phyloP scores from a whole-genome alignment of 92 coral and sea anemone genomes.

The Heliopora coerulea region DNA sequence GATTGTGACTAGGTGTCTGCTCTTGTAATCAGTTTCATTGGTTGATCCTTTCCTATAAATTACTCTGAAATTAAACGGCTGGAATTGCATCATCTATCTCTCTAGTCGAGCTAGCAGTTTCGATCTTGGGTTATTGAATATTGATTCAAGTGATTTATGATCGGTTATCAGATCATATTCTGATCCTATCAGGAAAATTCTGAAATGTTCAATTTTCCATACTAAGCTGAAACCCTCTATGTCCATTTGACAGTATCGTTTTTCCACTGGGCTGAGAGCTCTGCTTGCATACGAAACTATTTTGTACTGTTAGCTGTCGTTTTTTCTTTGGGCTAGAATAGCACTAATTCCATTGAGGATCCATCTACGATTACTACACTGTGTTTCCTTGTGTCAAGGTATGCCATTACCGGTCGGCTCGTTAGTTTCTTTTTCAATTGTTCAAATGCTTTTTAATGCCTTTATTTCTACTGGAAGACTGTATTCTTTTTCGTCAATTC shows the following conservation, averaged over 20 bases:
- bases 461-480: slow-evolving; percentile 1
- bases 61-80: slow-evolving; percentile 25
- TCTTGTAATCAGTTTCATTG: slow-evolving; percentile 32
- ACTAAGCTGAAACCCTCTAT: slow-evolving; percentile 37
- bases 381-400: slow-evolving; percentile 35
- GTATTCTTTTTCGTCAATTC: slow-evolving; percentile 14
- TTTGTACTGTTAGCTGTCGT: slow-evolving; percentile 30
- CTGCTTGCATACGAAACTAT: slow-evolving; percentile 45
- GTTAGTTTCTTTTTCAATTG: slow-evolving; percentile 35
- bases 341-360: slow-evolving; percentile 37
- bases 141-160: slow-evolving; percentile 37
- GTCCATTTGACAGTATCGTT: slow-evolving; percentile 16
- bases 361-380: slow-evolving; percentile 36
- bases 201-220: slow-evolving; percentile 29
- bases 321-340: slow-evolving; percentile 31
- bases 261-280: slow-evolving; percentile 19
- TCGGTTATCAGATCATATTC: slow-evolving; percentile 26
- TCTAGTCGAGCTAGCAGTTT: slow-evolving; percentile 32
- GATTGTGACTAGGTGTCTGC: slow-evolving; percentile 12
- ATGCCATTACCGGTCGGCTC: slow-evolving; percentile 25
- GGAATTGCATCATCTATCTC: slow-evolving; percentile 37
- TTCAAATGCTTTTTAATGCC: slow-evolving; percentile 33
- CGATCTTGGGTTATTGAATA: slow-evolving; percentile 31
- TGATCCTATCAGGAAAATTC: slow-evolving; percentile 29
- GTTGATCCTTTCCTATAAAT: slow-evolving; percentile 27